These are phyloP conservation scores for Chaetodon trifascialis DNA, from an alignment of 2,113 vertebrate genomes.

Conservation along the genomic window DNA sequence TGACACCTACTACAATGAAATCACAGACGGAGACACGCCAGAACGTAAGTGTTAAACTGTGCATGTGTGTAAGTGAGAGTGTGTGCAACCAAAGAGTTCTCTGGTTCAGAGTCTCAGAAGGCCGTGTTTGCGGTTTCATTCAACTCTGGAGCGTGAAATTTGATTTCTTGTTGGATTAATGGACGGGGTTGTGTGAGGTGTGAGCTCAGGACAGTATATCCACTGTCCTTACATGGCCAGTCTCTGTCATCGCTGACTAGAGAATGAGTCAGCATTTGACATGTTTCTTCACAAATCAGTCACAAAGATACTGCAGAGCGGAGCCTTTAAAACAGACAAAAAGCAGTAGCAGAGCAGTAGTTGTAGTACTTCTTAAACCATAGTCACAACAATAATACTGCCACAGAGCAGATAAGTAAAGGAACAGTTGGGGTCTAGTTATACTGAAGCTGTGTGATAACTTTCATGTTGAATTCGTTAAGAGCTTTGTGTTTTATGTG, in stretches of 20 bases:
- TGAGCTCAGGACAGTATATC: constrained; percentile 17
- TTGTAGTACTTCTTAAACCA: not conserved
- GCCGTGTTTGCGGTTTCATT: not conserved
- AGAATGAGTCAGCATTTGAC: not conserved
- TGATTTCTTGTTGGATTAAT: not conserved
- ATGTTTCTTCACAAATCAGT: not conserved
- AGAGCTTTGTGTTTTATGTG: not conserved
- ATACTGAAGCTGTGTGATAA: not conserved
- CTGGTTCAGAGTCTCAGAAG: not conserved
- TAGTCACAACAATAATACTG: not conserved
- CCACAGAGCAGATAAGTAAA: not conserved
- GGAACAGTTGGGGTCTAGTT: not conserved
- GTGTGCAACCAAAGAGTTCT: not conserved
- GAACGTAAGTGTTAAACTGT: constrained; percentile 75
- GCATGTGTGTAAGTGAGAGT: not conserved
- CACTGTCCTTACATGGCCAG: not conserved
- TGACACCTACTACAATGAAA: constrained; percentile 87
- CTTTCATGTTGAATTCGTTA: not conserved
- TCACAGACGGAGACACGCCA: constrained; percentile 60
- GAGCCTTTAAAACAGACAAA: not conserved
- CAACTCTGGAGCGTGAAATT: constrained; percentile 10
- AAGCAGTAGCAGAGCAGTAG: not conserved
- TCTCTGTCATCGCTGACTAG: not conserved
- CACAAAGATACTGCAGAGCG: not conserved
- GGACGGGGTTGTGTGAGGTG: constrained; percentile 2